These are phyloP conservation scores for Ganaspis sp. DNA, from an alignment of 1,140 invertebrate genomes.

Conservation along the genomic window DNA sequence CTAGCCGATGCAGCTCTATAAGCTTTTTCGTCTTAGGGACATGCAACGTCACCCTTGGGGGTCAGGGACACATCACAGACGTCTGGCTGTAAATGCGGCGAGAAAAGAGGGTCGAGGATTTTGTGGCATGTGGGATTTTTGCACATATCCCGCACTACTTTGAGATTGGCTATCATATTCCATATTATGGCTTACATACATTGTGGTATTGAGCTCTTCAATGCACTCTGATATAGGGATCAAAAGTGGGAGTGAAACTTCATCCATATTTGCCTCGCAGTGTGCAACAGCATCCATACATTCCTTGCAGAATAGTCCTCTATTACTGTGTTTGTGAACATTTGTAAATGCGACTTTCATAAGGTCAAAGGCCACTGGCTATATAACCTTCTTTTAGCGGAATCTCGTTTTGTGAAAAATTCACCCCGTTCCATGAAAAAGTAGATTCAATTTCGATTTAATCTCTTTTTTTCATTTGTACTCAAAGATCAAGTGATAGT, in stretches of 20 bases:
- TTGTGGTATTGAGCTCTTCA: neutral
- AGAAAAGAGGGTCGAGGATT: constrained; percentile 26
- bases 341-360: constrained; percentile 2
- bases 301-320: neutral
- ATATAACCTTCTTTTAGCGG: neutral
- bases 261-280: neutral
- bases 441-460: neutral
- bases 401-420: neutral
- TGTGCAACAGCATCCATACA: neutral
- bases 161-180: neutral
- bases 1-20: neutral
- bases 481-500: neutral
- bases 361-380: neutral
- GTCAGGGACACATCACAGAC: constrained; percentile 32
- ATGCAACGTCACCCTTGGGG: constrained; percentile 4
- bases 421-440: neutral
- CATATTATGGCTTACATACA: constrained; percentile 19
- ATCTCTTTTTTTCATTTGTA: neutral
- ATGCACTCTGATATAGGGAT: neutral
- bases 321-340: constrained; percentile 7
- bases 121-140: constrained; percentile 32
- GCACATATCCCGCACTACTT: neutral
- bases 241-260: neutral
- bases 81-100: neutral
- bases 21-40: neutral